Percentiles rank a stretch among this genome's conserved stretches.
These are phyloP conservation scores for Apodemus speciosus DNA, from an alignment of 2,113 vertebrate species.

Conservation along the genomic window DNA sequence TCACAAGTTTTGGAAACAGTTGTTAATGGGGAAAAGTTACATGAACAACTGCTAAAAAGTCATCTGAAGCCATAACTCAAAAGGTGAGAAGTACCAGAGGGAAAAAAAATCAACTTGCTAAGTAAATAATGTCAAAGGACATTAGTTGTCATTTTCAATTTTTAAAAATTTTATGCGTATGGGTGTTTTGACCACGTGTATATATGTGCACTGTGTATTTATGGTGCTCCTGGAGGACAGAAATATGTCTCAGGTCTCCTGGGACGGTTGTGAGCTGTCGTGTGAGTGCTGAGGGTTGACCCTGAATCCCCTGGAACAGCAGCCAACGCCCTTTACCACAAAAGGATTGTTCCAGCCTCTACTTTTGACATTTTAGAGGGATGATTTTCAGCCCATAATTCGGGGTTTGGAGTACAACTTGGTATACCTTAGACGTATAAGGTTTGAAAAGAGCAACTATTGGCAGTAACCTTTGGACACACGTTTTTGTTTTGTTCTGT, in stretches of 20 bases:
- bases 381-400: background rate
- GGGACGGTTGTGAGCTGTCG: no score
- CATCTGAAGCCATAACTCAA: background rate
- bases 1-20: background rate
- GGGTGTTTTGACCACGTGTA: background rate
- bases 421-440: background rate
- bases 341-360: background rate
- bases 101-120: slow-evolving; percentile 53
- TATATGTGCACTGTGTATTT: background rate
- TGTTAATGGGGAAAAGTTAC: background rate
- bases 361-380: background rate
- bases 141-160: background rate
- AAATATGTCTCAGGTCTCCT: background rate
- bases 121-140: background rate
- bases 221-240: background rate
- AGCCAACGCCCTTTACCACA: background rate
- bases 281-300: background rate
- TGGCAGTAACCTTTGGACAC: background rate
- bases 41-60: background rate
- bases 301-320: background rate
- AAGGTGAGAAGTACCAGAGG: background rate
- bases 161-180: background rate
- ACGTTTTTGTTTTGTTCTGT: background rate
- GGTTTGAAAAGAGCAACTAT: background rate
- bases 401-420: background rate